Base-by-base conservation (phyloP, 2,888 invertebrate genomes). In the Rhogogaster chlorosoma region DNA sequence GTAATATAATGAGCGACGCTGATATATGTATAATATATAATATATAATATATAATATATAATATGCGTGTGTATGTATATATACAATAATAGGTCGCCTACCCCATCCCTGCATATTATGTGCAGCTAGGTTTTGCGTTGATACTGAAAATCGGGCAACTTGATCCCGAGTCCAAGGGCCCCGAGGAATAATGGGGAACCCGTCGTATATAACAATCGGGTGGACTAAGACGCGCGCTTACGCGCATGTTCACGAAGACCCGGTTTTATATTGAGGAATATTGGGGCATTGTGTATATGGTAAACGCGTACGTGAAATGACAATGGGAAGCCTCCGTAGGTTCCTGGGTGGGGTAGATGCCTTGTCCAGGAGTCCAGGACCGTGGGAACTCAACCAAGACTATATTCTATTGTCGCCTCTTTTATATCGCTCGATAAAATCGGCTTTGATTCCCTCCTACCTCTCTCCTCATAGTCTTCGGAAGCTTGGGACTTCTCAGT, bases 241-340 rank as follows among this genome's bases (percentile, higher is more conserved):
- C 86, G 87, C 49, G 26, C 77, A 18, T 49, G 49, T 32, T 49
- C 32, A 38, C 80, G 61, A 61, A 61, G 80, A 86, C 84, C 86
- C 87, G 80, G 86, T 90, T 90, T 90, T 90, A 89, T 89, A 91
- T 91, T 88, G 90, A 89, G 88, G 90, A 90, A 90, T 91, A 91
- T 91, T 88, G 89, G 88, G 88, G 89, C 89, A 89, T 90, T 91
- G 91, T 90, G 84, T 78, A 71, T 83, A 84, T 84, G 86, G 57
- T 71, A 86, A 86, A 86, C 73, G 57, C 82, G 85, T 85, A 84
- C 78, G 85, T 84, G 80, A 86, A 88, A 88, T 88, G 89, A 91
- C 91, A 91, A 91, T 91, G 89, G 90, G 90, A 91, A 90, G 88
- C 89, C 89, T 64, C 45, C 71, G 84, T 42, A 38, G 67, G n/a